These are phyloP conservation scores for Cichlasoma orientale DNA, from an alignment of 2,797 vertebrate species.

Conservation along the genomic window DNA sequence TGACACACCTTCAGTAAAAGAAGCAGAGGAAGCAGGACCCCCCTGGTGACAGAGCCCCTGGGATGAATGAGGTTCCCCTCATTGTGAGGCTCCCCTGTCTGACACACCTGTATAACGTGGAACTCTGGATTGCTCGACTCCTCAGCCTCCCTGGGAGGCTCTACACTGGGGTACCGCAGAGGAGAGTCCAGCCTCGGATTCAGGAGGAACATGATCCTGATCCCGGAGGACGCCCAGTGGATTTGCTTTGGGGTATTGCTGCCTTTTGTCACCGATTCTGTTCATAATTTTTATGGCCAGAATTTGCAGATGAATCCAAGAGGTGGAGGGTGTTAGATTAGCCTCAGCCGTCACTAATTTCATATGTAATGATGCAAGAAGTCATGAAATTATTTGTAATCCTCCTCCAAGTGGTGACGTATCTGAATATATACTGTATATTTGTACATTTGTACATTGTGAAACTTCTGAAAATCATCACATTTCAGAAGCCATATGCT, in stretches of 20 bases:
- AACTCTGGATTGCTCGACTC: not conserved
- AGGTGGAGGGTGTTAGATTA: not conserved
- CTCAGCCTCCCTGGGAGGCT: not conserved
- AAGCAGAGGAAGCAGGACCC: not conserved
- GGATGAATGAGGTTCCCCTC: not conserved
- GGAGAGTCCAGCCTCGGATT: not conserved
- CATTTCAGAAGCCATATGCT: conserved; percentile 9
- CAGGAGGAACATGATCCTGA: too few species aligned
- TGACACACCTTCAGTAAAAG: not conserved
- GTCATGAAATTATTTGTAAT: not conserved
- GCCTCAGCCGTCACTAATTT: not conserved
- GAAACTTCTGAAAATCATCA: conserved; percentile 4
- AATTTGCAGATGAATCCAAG: not conserved
- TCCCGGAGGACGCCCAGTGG: not conserved
- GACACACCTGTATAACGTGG: not conserved
- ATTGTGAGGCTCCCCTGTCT: not conserved
- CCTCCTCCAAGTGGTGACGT: not conserved
- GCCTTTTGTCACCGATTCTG: not conserved
- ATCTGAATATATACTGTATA: not conserved
- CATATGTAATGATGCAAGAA: not conserved
- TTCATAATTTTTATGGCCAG: not conserved
- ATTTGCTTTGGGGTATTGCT: not conserved
- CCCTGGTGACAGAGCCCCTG: not conserved
- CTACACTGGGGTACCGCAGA: not conserved
- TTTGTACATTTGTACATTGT: not conserved